Base-by-base conservation (phyloP, 2,113 vertebrate species). In the Entosphenus tridentatus region DNA sequence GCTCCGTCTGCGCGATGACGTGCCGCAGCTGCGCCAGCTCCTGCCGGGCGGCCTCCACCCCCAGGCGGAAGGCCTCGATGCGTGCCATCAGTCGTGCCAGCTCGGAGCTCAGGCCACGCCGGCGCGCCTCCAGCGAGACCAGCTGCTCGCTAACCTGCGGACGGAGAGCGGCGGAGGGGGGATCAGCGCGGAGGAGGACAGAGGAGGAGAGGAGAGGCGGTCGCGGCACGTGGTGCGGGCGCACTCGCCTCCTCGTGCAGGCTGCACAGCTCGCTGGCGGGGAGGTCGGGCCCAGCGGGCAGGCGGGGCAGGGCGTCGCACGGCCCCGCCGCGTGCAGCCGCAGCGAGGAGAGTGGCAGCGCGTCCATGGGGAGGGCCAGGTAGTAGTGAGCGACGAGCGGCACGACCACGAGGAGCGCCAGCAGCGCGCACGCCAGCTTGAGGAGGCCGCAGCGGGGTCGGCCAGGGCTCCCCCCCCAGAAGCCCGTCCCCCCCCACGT, bases 401-500 rank as follows among this genome's bases (percentile, higher is more conserved):
- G 93, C 72, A 98, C 96, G 79, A 91, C 95, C 56, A 98, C 91
- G 57, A 98, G 78, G 73, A 98, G 92, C 74, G 95, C 79, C 71
- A 97, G 87, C 72, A 98, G 85, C 8, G 87, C 91, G 72, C 96
- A 93, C 75, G 89, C 96, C 65, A 98, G 88, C 90, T 92, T 96
- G 0, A 92, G 91, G 72, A 98, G 87, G 55, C 89, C 39, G 39
- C 39, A 39, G 39, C 6, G 39, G 39, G 39, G 39, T 39, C 39
- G 39, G 39, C 39, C 39, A 7, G 39, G 39, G 39, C 39, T 7
- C 5, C 39, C 39, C 39, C 39, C 39, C 39, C 39, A 39, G 39
- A 39, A 39, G 5, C 39, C 39, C 39, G 39, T 39, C 39, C 39
- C 39, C 39, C 39, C 39, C 39, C 39, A 39, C 39, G 39, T 39